Percentiles rank a stretch among this genome's conserved stretches.
These are phyloP conservation scores for Hypselothyrea guttata DNA, from an alignment of 2,888 invertebrate genomes.

Conservation along the genomic window DNA sequence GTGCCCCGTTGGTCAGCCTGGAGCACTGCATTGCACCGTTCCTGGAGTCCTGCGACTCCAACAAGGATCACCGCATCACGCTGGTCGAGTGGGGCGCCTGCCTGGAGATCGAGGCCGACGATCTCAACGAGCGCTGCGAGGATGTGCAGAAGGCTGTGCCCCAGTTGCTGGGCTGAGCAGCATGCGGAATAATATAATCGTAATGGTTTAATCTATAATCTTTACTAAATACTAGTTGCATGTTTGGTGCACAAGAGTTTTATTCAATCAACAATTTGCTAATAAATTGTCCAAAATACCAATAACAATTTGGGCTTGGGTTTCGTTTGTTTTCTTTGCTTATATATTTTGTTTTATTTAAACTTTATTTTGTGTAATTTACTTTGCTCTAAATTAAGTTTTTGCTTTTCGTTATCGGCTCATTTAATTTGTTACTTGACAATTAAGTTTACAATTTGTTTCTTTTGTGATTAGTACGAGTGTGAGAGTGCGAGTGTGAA, in stretches of 20 bases:
- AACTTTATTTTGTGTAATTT: slow-evolving; percentile 73
- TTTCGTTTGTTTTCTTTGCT: slow-evolving; percentile 29
- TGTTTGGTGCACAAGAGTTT: slow-evolving; percentile 41
- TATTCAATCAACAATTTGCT: slow-evolving; percentile 43
- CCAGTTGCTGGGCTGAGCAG: slow-evolving; percentile 74
- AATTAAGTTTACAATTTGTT: slow-evolving; percentile 49
- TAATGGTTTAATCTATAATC: not conserved
- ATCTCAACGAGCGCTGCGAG: slow-evolving; percentile 91
- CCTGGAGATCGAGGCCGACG: slow-evolving; percentile 91
- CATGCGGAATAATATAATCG: not conserved
- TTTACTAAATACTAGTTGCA: slow-evolving; percentile 23
- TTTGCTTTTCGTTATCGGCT: slow-evolving; percentile 38
- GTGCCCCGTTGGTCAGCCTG: slow-evolving; percentile 96
- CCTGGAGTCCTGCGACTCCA: slow-evolving; percentile 93
- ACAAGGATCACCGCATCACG: slow-evolving; percentile 95
- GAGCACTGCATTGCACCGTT: slow-evolving; percentile 99
- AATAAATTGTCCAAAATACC: slow-evolving; percentile 47
- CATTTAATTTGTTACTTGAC: slow-evolving; percentile 35
- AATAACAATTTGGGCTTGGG: slow-evolving; percentile 40
- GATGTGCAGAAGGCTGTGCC: slow-evolving; percentile 85
- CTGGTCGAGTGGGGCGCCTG: slow-evolving; percentile 96
- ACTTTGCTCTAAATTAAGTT: slow-evolving; percentile 74
- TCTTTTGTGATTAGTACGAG: slow-evolving; percentile 22
- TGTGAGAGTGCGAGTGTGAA: slow-evolving; percentile 7
- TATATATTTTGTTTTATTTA: slow-evolving; percentile 57